Base-by-base conservation (phyloP, 1,140 invertebrate genomes). In the Tachypleus tridentatus region DNA sequence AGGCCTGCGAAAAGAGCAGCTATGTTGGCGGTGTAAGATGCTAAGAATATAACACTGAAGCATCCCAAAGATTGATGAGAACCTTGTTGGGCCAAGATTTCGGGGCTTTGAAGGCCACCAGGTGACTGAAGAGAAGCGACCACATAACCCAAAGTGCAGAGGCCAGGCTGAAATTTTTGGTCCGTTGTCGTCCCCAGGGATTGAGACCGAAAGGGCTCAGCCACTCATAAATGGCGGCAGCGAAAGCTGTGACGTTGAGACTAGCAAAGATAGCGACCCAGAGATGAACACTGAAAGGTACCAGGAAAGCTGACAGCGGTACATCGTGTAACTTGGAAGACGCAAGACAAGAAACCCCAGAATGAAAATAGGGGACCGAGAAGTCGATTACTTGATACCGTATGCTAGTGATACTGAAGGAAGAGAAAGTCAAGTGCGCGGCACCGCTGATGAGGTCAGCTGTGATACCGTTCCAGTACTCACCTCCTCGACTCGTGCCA, bases 11-110 rank as follows among this genome's bases (percentile, higher is more conserved):
- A 92, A 57, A 95, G 83, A 29, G 91, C 91, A 3, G 92, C 91
- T 63, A 95, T 91, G 76, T 96, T 95, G 72, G 92, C 92, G 60
- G 92, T 96, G 74, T 95, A 96, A 71, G 87, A 91, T 59, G 92
- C 91, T 51, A 95, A 88, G 73, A 95, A 94, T 74, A 96, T 94
- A 64, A 95, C 91, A 66, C 88, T 91, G 76, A 94, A 93, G 50
- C 90, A 91, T 52, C 91, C 91, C 92, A 95, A 58, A 95, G 88
- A 76, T 95, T 97, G 73, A 92, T 92, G 49, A 92, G 81, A 76
- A 93, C 91, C 78, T 95, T 95, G 77, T 93, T 94, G 70, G 92
- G 92, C 93, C 92, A 95, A 58, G 90, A 93, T 77, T 97, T 95
- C 10, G 92, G 92, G n/a, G 92, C 91, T 78, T 97, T 95, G 73